phyloP scores from a whole-genome alignment of 2,113 vertebrate genomes.

The Ictalurus furcatus region DNA sequence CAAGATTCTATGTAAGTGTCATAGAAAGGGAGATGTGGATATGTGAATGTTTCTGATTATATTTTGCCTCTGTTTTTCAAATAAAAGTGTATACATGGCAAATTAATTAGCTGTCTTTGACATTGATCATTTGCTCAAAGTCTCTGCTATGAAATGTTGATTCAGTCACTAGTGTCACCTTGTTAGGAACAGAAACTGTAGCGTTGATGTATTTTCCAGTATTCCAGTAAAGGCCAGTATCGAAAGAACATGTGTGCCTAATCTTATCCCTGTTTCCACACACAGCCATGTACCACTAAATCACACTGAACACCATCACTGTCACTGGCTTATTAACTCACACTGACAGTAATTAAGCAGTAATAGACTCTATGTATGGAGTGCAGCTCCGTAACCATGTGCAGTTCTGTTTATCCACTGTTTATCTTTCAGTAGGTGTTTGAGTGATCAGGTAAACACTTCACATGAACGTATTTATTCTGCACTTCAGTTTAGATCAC shows the following conservation, averaged over 20 bases:
- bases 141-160: neutral
- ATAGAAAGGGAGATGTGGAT: neutral
- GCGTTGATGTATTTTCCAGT: neutral
- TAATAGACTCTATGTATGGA: slow-evolving; percentile 7
- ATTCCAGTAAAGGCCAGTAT: neutral
- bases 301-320: neutral
- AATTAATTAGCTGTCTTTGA: neutral
- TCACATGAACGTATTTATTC: slow-evolving; percentile 22
- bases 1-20: neutral
- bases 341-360: neutral
- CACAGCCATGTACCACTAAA: neutral
- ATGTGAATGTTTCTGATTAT: neutral
- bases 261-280: neutral
- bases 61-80: neutral
- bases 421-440: slow-evolving; percentile 39
- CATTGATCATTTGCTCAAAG: neutral
- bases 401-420: slow-evolving; percentile 24
- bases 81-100: neutral
- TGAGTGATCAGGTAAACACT: slow-evolving; percentile 36
- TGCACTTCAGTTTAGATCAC: slow-evolving; percentile 27
- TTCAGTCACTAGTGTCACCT: neutral
- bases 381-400: neutral
- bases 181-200: neutral
- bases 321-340: neutral
- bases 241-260: neutral